phyloP scores from a whole-genome alignment of 2,113 vertebrate species.

The Sakesphorus luctuosus region DNA sequence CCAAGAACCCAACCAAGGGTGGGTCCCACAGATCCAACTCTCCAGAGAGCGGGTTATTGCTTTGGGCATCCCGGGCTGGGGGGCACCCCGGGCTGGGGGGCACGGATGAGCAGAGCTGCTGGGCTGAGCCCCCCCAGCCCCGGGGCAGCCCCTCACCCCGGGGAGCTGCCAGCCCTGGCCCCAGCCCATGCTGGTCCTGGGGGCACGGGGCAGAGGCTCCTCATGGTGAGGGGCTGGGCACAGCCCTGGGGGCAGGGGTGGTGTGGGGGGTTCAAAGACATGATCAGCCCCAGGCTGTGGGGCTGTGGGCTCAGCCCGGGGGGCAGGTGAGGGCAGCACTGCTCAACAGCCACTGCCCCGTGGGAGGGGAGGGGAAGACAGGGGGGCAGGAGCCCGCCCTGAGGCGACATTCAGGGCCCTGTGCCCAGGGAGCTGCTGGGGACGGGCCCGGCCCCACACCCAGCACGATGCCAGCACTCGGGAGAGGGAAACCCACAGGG shows the following conservation, averaged over 20 bases:
- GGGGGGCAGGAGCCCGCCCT: background rate
- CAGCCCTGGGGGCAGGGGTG: background rate
- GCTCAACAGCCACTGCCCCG: constrained; percentile 41
- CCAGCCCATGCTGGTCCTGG: background rate
- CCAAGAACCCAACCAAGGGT: background rate
- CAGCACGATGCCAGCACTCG: background rate
- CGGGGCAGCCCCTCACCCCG: background rate
- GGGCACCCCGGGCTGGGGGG: background rate
- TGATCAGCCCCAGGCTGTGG: background rate
- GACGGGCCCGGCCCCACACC: accelerated
- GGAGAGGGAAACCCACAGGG: background rate
- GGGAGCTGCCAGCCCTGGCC: background rate
- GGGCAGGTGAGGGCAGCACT: background rate
- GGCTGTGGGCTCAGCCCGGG: background rate
- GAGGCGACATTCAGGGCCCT: background rate
- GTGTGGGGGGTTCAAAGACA: background rate
- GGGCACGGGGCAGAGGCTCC: background rate
- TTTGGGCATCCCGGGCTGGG: background rate
- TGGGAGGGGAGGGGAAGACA: background rate
- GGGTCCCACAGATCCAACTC: background rate
- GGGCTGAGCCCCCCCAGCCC: background rate
- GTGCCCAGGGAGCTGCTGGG: background rate
- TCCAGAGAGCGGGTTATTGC: constrained; percentile 11
- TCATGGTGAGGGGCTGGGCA: background rate
- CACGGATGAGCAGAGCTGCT: background rate